These are phyloP conservation scores for Merodon equestris DNA, from an alignment of 2,888 invertebrate species.

Conservation along the genomic window DNA sequence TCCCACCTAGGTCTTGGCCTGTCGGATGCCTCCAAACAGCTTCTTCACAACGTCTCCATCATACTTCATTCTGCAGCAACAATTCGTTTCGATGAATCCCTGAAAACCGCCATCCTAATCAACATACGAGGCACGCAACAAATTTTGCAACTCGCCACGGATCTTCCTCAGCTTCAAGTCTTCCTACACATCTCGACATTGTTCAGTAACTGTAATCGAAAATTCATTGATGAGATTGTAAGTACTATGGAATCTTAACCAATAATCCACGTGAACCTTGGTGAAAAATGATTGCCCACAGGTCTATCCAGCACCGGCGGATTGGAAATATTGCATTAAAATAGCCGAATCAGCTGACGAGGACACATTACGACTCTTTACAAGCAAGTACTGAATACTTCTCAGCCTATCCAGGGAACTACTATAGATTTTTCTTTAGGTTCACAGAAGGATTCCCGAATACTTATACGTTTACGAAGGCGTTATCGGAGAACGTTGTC, in stretches of 20 bases:
- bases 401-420: not conserved
- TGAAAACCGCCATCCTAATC: conserved; percentile 82
- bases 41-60: conserved; percentile 82
- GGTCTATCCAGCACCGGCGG: conserved; percentile 46
- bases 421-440: conserved; percentile 20
- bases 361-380: conserved; percentile 9
- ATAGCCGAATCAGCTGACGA: conserved; percentile 43
- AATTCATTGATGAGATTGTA: conserved; percentile 86
- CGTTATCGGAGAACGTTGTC: conserved; percentile 48
- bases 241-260: not conserved
- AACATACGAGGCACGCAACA: conserved; percentile 85
- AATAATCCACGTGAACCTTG: no score
- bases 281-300: no score
- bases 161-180: conserved; percentile 80
- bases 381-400: conserved; percentile 29
- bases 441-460: conserved; percentile 44
- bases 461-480: conserved; percentile 49
- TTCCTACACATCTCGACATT: conserved; percentile 92
- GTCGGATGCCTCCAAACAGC: conserved; percentile 36
- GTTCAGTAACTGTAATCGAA: conserved; percentile 89
- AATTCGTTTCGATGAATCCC: conserved; percentile 88
- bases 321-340: conserved; percentile 49
- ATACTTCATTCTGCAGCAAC: conserved; percentile 90
- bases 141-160: conserved; percentile 81
- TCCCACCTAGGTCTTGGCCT: conserved; percentile 71